Percentiles rank a stretch among this genome's conserved stretches.
Conservation (phyloP, 2,888 invertebrate species). For the Himalopsyche tibetana region DNA sequence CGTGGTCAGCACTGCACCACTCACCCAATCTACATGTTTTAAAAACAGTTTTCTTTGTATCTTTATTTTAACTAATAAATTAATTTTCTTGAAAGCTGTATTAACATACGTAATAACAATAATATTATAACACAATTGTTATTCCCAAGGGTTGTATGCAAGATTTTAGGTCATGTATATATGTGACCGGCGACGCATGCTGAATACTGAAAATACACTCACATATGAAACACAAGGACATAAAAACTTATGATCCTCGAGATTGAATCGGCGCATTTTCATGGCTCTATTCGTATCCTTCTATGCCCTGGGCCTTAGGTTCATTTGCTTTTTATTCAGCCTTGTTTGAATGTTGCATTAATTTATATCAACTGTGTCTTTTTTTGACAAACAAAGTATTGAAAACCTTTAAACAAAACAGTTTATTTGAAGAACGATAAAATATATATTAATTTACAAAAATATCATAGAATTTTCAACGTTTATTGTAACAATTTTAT, state of each 20-base stretch:
- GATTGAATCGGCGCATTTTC: constrained; percentile 23
- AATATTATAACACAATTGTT: not conserved
- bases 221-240: constrained; percentile 4
- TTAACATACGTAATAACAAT: not conserved
- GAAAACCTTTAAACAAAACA: no score
- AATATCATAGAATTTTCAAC: no score
- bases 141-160: not conserved
- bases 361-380: not conserved
- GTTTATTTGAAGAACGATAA: no score
- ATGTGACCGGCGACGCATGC: not conserved
- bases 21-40: no score
- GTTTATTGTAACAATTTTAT: no score
- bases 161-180: not conserved
- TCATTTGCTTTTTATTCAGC: not conserved
- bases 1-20: no score
- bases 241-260: constrained; percentile 34
- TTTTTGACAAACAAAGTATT: no score
- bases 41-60: no score
- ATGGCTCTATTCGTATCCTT: not conserved
- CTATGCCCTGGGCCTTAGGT: not conserved
- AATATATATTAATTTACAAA: no score
- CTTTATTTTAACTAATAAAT: no score
- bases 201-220: not conserved
- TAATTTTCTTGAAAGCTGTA: no score
- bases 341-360: not conserved